These are phyloP conservation scores for Drosophila pegasa DNA, from an alignment of 2,888 invertebrate genomes.

Conservation along the genomic window DNA sequence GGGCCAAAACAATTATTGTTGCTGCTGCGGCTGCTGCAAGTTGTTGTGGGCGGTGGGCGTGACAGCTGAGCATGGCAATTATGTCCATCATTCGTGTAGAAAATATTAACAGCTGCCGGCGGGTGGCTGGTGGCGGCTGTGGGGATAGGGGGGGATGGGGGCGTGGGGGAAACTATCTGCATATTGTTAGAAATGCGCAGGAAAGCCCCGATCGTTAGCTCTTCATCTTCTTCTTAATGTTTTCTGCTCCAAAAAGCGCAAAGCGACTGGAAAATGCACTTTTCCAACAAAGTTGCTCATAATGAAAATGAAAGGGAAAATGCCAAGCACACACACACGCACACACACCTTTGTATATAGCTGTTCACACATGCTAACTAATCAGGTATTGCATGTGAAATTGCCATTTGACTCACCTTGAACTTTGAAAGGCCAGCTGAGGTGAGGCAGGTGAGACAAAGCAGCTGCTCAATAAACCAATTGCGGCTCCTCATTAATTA, in stretches of 20 bases:
- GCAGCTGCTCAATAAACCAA: slow-evolving; percentile 8
- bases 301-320: slow-evolving; percentile 74
- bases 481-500: slow-evolving; percentile 59
- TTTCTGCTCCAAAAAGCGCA: slow-evolving; percentile 82
- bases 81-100: slow-evolving; percentile 78
- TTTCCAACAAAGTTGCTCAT: slow-evolving; percentile 33
- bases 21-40: slow-evolving; percentile 8
- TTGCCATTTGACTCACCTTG: slow-evolving; percentile 78
- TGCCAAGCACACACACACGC: slow-evolving; percentile 7
- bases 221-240: slow-evolving; percentile 45
- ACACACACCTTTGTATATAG: not conserved
- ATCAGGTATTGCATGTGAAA: slow-evolving; percentile 76
- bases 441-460: slow-evolving; percentile 45
- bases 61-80: slow-evolving; percentile 62
- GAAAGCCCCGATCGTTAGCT: slow-evolving; percentile 39
- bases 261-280: slow-evolving; percentile 71
- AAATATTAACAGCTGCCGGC: slow-evolving; percentile 50
- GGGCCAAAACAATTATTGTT: slow-evolving; percentile 79
- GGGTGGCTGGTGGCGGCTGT: not conserved
- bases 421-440: slow-evolving; percentile 63
- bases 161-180: slow-evolving; percentile 52
- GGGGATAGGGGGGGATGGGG: not conserved
- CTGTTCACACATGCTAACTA: slow-evolving; percentile 24
- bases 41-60: slow-evolving; percentile 61
- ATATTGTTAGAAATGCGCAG: slow-evolving; percentile 54